Percentiles rank a stretch among this genome's conserved stretches.
Conservation (phyloP, 2,888 invertebrate species). For the Hyalella azteca region DNA sequence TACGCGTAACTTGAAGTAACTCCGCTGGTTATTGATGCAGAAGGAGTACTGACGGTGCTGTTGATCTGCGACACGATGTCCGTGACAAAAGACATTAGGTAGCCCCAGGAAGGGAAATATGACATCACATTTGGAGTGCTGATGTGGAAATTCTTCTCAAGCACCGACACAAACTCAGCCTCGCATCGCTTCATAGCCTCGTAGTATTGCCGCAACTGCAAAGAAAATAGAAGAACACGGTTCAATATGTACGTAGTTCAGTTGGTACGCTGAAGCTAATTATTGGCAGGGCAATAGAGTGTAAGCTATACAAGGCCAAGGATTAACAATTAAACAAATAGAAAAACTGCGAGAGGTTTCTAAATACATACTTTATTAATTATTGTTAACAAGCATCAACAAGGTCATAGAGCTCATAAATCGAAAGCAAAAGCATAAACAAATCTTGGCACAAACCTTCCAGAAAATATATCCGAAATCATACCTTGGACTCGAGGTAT, state of each 20-base stretch:
- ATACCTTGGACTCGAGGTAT: slow-evolving; percentile 26
- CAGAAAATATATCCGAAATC: background rate
- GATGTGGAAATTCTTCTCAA: slow-evolving; percentile 26
- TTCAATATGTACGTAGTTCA: too few species aligned
- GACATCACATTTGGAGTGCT: slow-evolving; percentile 28
- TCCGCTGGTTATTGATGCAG: background rate
- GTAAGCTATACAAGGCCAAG: too few species aligned
- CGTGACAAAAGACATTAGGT: slow-evolving; percentile 8
- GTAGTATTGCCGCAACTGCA: slow-evolving; percentile 20
- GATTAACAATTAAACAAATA: too few species aligned
- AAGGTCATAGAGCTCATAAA: too few species aligned
- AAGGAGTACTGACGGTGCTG: slow-evolving; percentile 14
- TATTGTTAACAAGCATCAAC: too few species aligned
- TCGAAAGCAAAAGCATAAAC: too few species aligned
- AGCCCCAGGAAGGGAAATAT: slow-evolving; percentile 29
- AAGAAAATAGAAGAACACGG: background rate
- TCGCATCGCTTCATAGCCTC: slow-evolving; percentile 36
- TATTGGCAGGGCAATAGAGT: too few species aligned
- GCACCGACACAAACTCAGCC: background rate
- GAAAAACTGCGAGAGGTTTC: too few species aligned
- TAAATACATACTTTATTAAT: too few species aligned
- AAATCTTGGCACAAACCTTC: background rate
- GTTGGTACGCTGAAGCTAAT: too few species aligned
- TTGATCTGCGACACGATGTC: slow-evolving; percentile 19
- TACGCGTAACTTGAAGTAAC: background rate